Evolutionary conservation across 2,888 invertebrate genomes (phyloP).

Genomic region (Tachina grossa): DNA sequence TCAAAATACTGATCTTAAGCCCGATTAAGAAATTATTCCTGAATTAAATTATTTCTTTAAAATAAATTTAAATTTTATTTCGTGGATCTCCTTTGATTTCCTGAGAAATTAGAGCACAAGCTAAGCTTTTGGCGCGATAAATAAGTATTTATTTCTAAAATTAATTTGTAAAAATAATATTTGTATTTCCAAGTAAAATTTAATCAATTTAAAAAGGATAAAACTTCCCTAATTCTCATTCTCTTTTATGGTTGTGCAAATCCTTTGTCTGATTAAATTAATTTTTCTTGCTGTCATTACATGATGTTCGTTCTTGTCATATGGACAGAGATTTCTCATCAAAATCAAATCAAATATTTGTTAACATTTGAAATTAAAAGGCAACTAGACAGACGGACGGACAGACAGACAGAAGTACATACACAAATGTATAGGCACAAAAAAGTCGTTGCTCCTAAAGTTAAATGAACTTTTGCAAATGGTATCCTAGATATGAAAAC

Average conservation of each 20-base stretch:
- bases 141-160: too few relatives aligned
- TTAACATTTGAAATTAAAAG: constrained; percentile 17
- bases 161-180: not conserved
- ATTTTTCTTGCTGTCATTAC: constrained; percentile 1
- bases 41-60: too few relatives aligned
- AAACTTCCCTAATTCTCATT: not conserved
- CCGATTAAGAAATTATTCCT: too few relatives aligned
- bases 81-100: too few relatives aligned
- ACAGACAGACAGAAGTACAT: not conserved
- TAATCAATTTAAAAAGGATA: not conserved
- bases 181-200: not conserved
- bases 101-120: too few relatives aligned
- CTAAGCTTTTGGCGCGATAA: too few relatives aligned
- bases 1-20: too few relatives aligned
- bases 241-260: not conserved
- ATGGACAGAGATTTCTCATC: not conserved
- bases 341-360: constrained; percentile 22
- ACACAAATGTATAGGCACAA: not conserved
- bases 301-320: not conserved
- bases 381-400: not conserved
- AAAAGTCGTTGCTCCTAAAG: constrained; percentile 8
- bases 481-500: constrained; percentile 33
- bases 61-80: too few relatives aligned
- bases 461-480: constrained; percentile 43
- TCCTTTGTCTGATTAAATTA: not conserved